Base-by-base conservation (phyloP, 2,888 invertebrate genomes). In the Tuta absoluta region DNA sequence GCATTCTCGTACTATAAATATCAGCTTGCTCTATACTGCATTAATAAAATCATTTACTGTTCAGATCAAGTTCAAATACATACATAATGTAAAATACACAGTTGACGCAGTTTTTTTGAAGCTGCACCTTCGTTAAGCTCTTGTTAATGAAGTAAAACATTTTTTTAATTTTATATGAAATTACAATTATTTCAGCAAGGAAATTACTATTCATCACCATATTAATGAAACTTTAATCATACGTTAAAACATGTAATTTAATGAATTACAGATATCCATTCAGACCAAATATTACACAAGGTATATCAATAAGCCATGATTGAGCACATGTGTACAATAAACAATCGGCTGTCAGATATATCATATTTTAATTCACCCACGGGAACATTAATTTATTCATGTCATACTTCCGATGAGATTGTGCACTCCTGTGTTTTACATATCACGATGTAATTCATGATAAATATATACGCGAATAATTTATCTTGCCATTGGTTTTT, bases 331-430 rank as follows among this genome's bases (percentile, higher is more conserved):
- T 28, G 49, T 38, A 51, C 41, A 5, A n/a, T 41, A 41, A 41
- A 41, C 41, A 41, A 41, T 12, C 14, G 14, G 14, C 41, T 63
- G 65, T 59, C 65, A 57, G 63, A 65, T 65, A 62, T 63, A 63
- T 65, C 63, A 65, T 63, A 65, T 65, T 63, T 65, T 65, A 57
- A 65, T 65, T 62, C 59, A 63, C 65, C 65, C 65, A 14, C 3
- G 62, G 62, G 62, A 51, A 53, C 65, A 65, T 65, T 65, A 65
- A 65, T 63, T 51, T 60, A 19, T 66, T 60, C 60, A n/a, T 41
- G n/a, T 41, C 14, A 41, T 41, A 41, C 41, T 41, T 41, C n/a
- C 41, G 41, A n/a, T 41, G 14, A 41, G 41, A 41, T 12, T 14
- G 2, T 1, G 14, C 5, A 3, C 41, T 14, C 2, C 41, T 12